Evolutionary conservation across 2,888 invertebrate genomes (phyloP), one percentile per base, ranked within the genome.

Genomic region (Crocallis elinguaria): DNA sequence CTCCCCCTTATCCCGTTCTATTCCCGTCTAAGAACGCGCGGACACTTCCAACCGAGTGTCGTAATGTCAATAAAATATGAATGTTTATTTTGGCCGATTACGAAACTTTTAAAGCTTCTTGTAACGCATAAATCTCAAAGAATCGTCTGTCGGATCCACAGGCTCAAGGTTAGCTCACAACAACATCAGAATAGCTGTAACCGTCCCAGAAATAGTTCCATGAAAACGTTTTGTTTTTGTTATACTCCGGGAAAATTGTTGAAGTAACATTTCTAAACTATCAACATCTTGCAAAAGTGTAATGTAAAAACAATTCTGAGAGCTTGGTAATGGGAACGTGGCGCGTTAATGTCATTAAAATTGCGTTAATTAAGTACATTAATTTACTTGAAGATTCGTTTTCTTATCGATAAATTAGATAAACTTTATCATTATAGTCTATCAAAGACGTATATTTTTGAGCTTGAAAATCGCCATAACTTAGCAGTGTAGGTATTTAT

Each of bases 51-150:
- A 75, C 79, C 72, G 72, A 81, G 81, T 88, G 88, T 89, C 86
- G 87, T 87, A 89, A 89, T 84, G 82, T 84, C 85, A 87, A 89
- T 89, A 87, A 88, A 87, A 86, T 86, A 86, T 86, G 79, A 82
- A 84, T 73, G 84, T 86, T 88, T 91, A 91, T 91, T 90, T 88
- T 84, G 75, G 82, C 78, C 71, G 84, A 84, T 90, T 89, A 88
- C 86, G 86, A 88, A 86, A 90, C 80, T 73, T 79, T 79, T 77
- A 79, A 75, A 74, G 69, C 69, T 71, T 71, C 68, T 77, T 72
- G 75, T 75, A 77, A 79, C 76, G 69, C 70, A 82, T 86, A 82
- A 84, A 88, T 88, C 84, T 87, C 63, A 74, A 83, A 83, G 82
- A 84, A 82, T 79, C 78, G 75, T 66, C 77, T 74, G 82, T 82